Evolutionary conservation across 2,797 vertebrate species (phyloP), one percentile per base, ranked within the genome.

Genomic region (Enoplosus armatus): DNA sequence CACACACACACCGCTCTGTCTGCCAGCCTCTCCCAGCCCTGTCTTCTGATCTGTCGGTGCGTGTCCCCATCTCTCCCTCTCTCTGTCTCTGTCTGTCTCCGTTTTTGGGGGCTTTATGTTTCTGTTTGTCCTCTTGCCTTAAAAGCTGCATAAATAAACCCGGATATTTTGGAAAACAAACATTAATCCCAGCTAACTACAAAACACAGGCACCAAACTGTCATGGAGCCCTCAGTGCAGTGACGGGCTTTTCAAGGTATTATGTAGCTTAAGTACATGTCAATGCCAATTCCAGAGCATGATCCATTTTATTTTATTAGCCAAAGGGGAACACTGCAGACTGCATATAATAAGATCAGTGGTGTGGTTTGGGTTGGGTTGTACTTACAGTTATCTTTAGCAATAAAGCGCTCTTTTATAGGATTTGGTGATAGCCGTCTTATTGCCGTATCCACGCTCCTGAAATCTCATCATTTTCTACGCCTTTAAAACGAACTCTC

Each of bases 291-390:
- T 75, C 73, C 9, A 55, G 72, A n/a, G 29, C 12, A 35, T 66
- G 61, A 70, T 76, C 70, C 50, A 63, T 79, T 82, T 79, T 64
- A 74, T 82, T 75, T 74, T 72, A 85, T 69, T 37, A 72, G 61
- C 71, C 83, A 67, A 76, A 79, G 47, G 71, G 75, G 73, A 83
- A 78, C 31, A 39, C 26, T 64, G 43, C 56, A 69, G 55, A 60
- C 58, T 64, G 77, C 71, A 66, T 82, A 71, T 82, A 82, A 87
- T 83, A 69, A 72, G 72, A 90, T 85, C 56, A 78, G 67, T 26
- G 50, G 39, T 43, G 35, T 60, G 61, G 62, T 68, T 64, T 64
- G 71, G 35, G 35, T 54, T 68, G 54, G 56, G 64, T 29, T 75
- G 75, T 45, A 75, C 58, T 81, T 75, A 79, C 76, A 78, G 81